Conservation (phyloP, 2,888 invertebrate species). For the Vesta saturnalis region DNA sequence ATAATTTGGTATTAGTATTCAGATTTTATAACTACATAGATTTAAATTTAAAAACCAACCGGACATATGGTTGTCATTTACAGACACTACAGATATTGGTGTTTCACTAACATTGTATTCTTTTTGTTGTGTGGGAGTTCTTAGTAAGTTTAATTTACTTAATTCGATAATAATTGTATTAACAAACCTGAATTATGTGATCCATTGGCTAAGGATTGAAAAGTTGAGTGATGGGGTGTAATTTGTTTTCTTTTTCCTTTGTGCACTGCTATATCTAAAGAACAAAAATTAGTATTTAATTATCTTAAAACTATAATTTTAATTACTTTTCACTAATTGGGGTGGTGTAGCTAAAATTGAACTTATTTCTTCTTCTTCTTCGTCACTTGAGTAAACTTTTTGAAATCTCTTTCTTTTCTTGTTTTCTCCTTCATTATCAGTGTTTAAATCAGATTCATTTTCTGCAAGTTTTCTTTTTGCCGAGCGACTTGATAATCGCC, state of each 20-base stretch:
- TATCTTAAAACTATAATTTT: too few relatives aligned
- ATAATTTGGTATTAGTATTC: too few relatives aligned
- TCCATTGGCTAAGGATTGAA: too few relatives aligned
- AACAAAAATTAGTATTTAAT: background rate
- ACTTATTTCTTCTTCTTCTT: too few relatives aligned
- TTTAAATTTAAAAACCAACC: too few relatives aligned
- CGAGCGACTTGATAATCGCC: background rate
- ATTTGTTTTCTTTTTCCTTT: background rate
- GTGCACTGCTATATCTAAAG: background rate
- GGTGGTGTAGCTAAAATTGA: background rate
- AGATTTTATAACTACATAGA: too few relatives aligned
- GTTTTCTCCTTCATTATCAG: background rate
- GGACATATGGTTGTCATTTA: too few relatives aligned
- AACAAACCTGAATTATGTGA: background rate
- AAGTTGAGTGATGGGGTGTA: background rate
- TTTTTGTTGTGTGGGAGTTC: too few relatives aligned
- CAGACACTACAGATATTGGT: too few relatives aligned
- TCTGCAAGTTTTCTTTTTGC: background rate
- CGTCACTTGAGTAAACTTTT: too few relatives aligned
- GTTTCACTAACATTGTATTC: too few relatives aligned
- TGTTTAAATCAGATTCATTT: background rate
- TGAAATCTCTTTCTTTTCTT: too few relatives aligned
- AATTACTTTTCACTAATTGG: background rate
- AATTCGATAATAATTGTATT: background rate
- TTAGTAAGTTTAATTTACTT: background rate